A percentile compares a stretch with the other conserved stretches of the same genome.
These are phyloP conservation scores for Rambutsinella grinnellia DNA, from an alignment of 2,888 invertebrate genomes.

Conservation along the genomic window DNA sequence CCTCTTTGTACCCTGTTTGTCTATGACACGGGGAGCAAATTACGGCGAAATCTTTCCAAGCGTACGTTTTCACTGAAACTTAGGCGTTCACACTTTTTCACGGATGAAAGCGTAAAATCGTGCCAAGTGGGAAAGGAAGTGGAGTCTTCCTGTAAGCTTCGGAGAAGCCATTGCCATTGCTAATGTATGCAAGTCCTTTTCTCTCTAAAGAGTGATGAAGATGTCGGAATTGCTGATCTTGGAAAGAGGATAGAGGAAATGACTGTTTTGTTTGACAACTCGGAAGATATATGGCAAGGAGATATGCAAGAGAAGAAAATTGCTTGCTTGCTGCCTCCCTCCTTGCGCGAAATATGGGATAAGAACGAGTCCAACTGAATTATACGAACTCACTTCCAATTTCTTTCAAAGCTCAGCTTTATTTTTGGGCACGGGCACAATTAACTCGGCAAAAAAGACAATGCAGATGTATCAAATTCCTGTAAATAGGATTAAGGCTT, in stretches of 20 bases:
- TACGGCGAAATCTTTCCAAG: constrained; percentile 30
- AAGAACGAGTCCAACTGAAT: constrained; percentile 33
- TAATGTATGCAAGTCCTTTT: no score
- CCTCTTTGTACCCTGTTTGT: no score
- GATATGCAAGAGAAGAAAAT: constrained; percentile 37
- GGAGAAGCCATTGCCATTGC: no score
- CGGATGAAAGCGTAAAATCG: constrained; percentile 36
- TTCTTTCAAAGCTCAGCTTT: no score
- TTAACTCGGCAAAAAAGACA: no score
- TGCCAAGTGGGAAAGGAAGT: constrained; percentile 48
- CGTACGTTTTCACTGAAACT: constrained; percentile 46
- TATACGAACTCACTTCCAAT: constrained; percentile 17
- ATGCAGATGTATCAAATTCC: no score
- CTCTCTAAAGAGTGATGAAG: constrained; percentile 42
- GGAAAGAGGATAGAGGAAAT: constrained; percentile 52
- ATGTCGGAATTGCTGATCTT: constrained; percentile 55
- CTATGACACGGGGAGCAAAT: no score
- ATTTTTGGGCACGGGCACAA: no score
- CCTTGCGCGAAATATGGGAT: no score
- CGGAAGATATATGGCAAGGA: constrained; percentile 52
- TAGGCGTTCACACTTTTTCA: constrained; percentile 56
- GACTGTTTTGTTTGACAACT: constrained; percentile 58
- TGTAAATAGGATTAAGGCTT: no score
- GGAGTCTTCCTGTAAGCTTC: no score
- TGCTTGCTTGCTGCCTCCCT: neutral